Conservation (phyloP, 2,888 invertebrate genomes). For the Ceratothoa steindachneri region DNA sequence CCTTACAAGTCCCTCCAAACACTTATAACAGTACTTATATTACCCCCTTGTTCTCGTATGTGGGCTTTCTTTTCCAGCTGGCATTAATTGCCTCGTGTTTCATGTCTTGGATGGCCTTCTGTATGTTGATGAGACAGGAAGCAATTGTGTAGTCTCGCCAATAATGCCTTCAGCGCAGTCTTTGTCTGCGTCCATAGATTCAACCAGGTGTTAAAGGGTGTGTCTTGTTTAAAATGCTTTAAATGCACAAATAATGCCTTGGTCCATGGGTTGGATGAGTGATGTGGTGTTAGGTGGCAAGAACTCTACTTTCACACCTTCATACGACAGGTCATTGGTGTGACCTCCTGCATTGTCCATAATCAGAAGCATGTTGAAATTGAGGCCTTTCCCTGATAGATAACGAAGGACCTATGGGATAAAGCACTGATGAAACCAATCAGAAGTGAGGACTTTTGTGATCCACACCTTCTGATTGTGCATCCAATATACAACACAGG, state of each 20-base stretch:
- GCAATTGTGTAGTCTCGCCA: too few species aligned
- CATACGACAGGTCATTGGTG: slow-evolving; percentile 32
- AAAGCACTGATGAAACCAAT: slow-evolving; percentile 45
- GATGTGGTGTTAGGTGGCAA: slow-evolving; percentile 43
- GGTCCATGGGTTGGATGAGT: too few species aligned
- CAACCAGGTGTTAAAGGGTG: slow-evolving; percentile 27
- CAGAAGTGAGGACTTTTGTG: slow-evolving; percentile 25
- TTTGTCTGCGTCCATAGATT: slow-evolving; percentile 25
- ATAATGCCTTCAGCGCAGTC: too few species aligned
- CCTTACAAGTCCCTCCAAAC: too few species aligned
- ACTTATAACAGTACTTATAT: too few species aligned
- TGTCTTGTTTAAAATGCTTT: slow-evolving; percentile 39
- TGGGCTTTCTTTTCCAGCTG: too few species aligned
- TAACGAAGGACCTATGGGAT: slow-evolving; percentile 29
- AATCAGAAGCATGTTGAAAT: slow-evolving; percentile 38
- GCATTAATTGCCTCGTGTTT: too few species aligned
- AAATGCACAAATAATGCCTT: too few species aligned
- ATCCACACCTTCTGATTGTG: slow-evolving; percentile 48
- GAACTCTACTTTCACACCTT: slow-evolving; percentile 40
- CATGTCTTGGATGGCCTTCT: too few species aligned
- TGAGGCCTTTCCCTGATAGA: slow-evolving; percentile 9
- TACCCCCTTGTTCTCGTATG: too few species aligned
- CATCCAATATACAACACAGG: slow-evolving; percentile 45
- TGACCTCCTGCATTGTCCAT: slow-evolving; percentile 46
- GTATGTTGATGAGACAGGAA: too few species aligned